Base-by-base conservation (phyloP, 2,113 vertebrate genomes). In the Mirza zaza region DNA sequence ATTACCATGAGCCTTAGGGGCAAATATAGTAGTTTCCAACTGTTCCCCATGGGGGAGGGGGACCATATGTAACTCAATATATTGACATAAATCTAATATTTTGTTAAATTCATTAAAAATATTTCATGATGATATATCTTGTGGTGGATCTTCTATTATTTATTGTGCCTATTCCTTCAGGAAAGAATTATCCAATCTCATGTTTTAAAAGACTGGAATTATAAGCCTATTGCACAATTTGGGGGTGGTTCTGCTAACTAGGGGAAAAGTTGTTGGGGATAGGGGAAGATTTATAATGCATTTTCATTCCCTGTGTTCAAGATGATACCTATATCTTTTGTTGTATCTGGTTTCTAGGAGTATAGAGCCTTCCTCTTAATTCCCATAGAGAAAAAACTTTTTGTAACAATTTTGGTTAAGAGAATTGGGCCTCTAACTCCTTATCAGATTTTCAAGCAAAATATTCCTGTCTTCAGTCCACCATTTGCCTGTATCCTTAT, bases 111-210 rank as follows among this genome's bases (percentile, higher is more conserved):
- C 1, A 55, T 67, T 42, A 34, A 87, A 90, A 93, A 36, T 23
- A 87, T 91, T 87, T 95, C 91, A 90, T 75, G 68, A 73, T 73
- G 9, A 73, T n/a, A 20, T 27, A 52, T 65, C 27, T 85, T 87
- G 1, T 25, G 10, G 27, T 57, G 7, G 23, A 32, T 75, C 17
- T 67, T 91, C 14, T 79, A 45, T 61, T 80, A 32, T 75, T 80
- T 21, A 7, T 27, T 52, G 57, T 67, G 21, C 6, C 27, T 32
- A 9, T 80, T 88, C 85, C n/a, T 89, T 63, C 36, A 85, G 25
- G 79, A n/a, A 61, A 63, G 65, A 75, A 42, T 87, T 87, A 8
- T 89, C 36, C 5, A 39, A 10, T 82, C 36, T n/a, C 0, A 4
- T 76, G 34, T 42, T 91, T 57, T 87, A 76, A 34, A 12, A 80